Percentiles rank a stretch among this genome's conserved stretches.
Conservation (phyloP, 2,797 vertebrate genomes). For the Periophthalmus magnuspinnatus region DNA sequence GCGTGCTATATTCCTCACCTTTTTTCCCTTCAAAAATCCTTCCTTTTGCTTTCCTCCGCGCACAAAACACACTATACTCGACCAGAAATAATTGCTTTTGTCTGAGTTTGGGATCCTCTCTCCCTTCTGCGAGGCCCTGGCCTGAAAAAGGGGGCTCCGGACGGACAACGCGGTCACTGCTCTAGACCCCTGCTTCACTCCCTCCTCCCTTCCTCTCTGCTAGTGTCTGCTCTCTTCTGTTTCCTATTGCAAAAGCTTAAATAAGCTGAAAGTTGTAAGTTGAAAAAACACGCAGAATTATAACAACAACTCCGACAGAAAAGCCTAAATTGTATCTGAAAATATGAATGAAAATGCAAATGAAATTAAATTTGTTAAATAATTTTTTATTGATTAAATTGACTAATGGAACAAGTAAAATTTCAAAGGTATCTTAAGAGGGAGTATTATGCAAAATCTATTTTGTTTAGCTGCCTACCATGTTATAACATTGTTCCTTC, state of each 20-base stretch:
- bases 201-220: conserved; percentile 12
- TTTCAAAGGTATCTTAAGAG: background rate
- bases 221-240: background rate
- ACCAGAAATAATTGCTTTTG: conserved; percentile 97
- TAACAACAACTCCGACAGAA: too few species aligned
- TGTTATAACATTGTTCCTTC: too few species aligned
- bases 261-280: background rate
- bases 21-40: conserved; percentile 64
- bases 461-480: too few species aligned
- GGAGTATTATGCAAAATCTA: too few species aligned
- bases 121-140: conserved; percentile 62
- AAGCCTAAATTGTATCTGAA: too few species aligned
- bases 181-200: conserved; percentile 52
- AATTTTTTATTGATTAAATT: background rate
- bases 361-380: too few species aligned
- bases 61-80: conserved; percentile 80
- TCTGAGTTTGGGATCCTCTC: conserved; percentile 84
- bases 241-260: background rate
- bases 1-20: conserved; percentile 67
- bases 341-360: too few species aligned
- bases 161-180: conserved; percentile 81
- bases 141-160: conserved; percentile 68
- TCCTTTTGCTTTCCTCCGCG: conserved; percentile 53
- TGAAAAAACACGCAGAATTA: too few species aligned
- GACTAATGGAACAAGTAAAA: background rate